phyloP scores from a whole-genome alignment of 2,113 vertebrate genomes.

The Papio anubis region DNA sequence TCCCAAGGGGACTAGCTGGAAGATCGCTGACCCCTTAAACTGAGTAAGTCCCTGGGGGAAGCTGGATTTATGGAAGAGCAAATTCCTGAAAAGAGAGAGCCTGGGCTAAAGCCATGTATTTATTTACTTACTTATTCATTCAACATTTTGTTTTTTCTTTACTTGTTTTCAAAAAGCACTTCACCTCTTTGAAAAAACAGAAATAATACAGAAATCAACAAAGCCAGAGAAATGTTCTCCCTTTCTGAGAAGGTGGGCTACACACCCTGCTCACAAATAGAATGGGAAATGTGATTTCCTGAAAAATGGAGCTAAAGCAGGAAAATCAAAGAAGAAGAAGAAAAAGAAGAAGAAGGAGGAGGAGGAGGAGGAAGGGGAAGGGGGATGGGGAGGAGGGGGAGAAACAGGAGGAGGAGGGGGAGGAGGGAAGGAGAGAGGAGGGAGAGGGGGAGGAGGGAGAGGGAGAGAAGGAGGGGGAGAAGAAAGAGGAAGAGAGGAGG shows the following conservation, averaged over 20 bases:
- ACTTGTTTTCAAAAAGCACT: background rate
- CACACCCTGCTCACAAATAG: background rate
- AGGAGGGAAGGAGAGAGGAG: rapidly evolving
- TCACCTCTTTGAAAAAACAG: background rate
- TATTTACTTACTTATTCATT: background rate
- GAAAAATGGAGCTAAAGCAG: background rate
- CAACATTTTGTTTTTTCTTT: background rate
- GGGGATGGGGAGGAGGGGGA: rapidly evolving
- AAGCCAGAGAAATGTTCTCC: background rate
- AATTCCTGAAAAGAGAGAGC: background rate
- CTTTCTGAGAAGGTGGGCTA: background rate
- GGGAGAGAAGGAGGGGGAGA: no score
- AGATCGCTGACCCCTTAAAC: no score
- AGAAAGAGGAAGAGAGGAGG: no score
- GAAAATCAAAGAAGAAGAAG: background rate
- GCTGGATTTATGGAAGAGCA: background rate
- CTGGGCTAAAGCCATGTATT: background rate
- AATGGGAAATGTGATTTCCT: background rate
- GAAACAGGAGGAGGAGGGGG: no score
- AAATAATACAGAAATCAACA: background rate
- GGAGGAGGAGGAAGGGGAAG: no score
- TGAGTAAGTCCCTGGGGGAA: background rate
- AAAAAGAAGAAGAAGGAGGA: background rate
- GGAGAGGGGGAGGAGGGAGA: no score
- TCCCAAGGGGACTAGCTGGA: background rate